Percentiles rank a stretch among this genome's conserved stretches.
phyloP scores from a whole-genome alignment of 2,797 vertebrate species.

The Dromococcyx pavoninus region DNA sequence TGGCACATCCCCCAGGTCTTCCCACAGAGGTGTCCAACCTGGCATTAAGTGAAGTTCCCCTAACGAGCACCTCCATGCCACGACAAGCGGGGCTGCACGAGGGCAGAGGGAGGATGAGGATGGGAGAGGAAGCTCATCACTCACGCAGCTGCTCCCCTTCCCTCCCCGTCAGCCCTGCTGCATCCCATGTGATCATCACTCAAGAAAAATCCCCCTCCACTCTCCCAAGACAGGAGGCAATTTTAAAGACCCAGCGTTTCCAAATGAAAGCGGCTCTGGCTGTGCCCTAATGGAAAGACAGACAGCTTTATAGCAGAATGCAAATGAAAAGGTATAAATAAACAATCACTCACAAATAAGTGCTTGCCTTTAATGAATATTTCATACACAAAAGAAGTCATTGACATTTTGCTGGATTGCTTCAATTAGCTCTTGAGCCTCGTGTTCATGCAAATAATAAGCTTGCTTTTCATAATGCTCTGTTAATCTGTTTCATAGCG shows the following conservation, averaged over 20 bases:
- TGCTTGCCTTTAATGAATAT: constrained; percentile 65
- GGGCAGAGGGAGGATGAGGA: background rate
- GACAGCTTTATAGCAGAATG: background rate
- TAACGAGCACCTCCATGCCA: background rate
- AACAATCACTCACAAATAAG: constrained; percentile 21
- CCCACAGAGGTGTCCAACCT: background rate
- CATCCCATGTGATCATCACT: background rate
- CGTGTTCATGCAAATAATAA: constrained; percentile 71
- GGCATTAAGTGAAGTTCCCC: background rate
- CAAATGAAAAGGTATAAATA: constrained; percentile 38
- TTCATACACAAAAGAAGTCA: constrained; percentile 67
- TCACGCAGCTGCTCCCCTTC: background rate
- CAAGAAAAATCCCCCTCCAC: background rate
- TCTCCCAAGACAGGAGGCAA: background rate
- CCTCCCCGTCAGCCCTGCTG: background rate
- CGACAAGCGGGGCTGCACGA: background rate
- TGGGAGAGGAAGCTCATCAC: rapidly evolving
- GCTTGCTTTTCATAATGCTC: constrained; percentile 76
- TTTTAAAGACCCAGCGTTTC: background rate
- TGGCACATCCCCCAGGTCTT: background rate
- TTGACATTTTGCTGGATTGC: constrained; percentile 80
- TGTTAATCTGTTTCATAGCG: constrained; percentile 75
- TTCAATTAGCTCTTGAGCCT: constrained; percentile 76
- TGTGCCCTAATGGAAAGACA: background rate
- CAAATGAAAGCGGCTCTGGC: background rate